phyloP scores from a whole-genome alignment of 2,888 invertebrate genomes.

The Odontocolon sp. region DNA sequence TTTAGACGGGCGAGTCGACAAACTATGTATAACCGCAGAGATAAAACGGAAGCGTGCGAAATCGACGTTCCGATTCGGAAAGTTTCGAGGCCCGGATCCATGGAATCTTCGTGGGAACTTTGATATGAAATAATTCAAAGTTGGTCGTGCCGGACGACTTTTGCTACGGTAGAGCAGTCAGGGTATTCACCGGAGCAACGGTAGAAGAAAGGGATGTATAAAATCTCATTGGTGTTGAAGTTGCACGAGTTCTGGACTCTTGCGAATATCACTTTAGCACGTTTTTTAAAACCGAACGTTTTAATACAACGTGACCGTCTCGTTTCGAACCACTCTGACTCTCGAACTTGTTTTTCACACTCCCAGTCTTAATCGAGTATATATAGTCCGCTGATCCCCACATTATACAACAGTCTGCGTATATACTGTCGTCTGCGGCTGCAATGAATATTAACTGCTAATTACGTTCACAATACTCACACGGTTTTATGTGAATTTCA shows the following conservation, averaged over 20 bases:
- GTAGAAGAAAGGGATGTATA: conserved; percentile 38
- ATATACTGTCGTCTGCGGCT: not conserved
- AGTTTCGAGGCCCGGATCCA: conserved; percentile 55
- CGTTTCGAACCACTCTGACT: conserved; percentile 27
- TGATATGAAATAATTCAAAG: conserved; percentile 71
- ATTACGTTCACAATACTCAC: conserved; percentile 60
- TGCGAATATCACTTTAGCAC: conserved; percentile 57
- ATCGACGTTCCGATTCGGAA: conserved; percentile 56
- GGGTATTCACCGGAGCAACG: conserved; percentile 9
- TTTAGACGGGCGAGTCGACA: conserved; percentile 24
- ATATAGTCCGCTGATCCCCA: no score
- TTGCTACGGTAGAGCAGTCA: conserved; percentile 39
- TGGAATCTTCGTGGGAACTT: conserved; percentile 65
- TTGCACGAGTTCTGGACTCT: conserved; percentile 33
- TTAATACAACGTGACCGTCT: conserved; percentile 56
- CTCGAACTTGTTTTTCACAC: not conserved
- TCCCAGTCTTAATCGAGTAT: conserved; percentile 25
- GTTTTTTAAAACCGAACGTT: conserved; percentile 50
- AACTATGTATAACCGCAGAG: conserved; percentile 15
- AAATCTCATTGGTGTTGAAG: conserved; percentile 52
- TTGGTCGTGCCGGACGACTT: conserved; percentile 59
- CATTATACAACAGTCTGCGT: no score
- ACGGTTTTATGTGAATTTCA: conserved; percentile 62
- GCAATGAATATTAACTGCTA: conserved; percentile 47
- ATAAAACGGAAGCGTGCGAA: conserved; percentile 46